A percentile compares a stretch with the other conserved stretches of the same genome.
phyloP scores from a whole-genome alignment of 2,888 invertebrate genomes.

The Lycophotia porphyrea region DNA sequence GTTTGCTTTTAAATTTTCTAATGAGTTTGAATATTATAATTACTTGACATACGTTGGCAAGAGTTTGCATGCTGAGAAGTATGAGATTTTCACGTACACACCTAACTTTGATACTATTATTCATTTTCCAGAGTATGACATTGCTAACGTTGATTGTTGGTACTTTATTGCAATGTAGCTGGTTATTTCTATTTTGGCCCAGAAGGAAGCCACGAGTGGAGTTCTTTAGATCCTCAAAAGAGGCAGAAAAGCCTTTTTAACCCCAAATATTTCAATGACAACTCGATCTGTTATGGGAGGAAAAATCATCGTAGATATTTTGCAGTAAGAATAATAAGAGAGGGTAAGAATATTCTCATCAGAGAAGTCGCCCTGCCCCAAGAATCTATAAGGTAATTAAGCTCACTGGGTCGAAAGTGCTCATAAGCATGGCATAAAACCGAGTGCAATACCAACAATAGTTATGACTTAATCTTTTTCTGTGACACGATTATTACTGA shows the following conservation, averaged over 20 bases:
- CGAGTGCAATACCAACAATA: slow-evolving; percentile 5
- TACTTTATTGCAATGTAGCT: neutral
- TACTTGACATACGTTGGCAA: neutral
- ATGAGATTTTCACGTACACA: neutral
- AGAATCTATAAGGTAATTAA: slow-evolving; percentile 27
- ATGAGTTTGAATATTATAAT: slow-evolving; percentile 13
- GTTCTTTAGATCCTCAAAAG: neutral
- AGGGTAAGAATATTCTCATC: neutral
- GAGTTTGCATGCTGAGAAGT: neutral
- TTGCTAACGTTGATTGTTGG: neutral
- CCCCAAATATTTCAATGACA: neutral
- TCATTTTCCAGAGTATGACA: neutral
- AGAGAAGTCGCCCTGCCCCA: neutral
- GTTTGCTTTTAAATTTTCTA: slow-evolving; percentile 22
- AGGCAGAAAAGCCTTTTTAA: neutral
- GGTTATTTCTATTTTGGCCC: neutral
- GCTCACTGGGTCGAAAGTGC: neutral
- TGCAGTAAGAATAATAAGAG: neutral
- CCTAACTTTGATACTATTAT: neutral
- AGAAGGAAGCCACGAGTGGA: neutral
- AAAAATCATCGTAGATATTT: neutral
- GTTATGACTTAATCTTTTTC: slow-evolving; percentile 34
- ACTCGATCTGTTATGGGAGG: neutral
- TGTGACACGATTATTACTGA: slow-evolving; percentile 24
- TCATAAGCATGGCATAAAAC: slow-evolving; percentile 7